Evolutionary conservation across 1,140 invertebrate species (phyloP).

Genomic region (Diachasma alloeum): DNA sequence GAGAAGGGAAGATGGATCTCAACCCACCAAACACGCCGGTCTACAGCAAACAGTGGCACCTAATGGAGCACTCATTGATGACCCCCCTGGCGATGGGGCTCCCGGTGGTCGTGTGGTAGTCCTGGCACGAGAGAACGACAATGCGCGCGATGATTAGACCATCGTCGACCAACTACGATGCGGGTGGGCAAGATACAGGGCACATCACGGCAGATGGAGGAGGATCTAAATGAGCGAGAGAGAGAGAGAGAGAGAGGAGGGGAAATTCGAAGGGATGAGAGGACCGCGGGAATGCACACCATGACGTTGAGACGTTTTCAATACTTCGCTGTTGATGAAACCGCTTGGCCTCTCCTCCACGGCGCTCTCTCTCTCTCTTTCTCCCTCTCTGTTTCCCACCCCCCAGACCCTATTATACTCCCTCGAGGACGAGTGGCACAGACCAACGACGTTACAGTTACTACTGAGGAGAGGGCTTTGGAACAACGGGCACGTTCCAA

Average conservation of each 20-base stretch:
- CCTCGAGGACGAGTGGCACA: no score
- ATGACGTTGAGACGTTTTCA: constrained; percentile 17
- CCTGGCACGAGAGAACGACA: constrained; percentile 31
- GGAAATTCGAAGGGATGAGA: background rate
- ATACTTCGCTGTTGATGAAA: constrained; percentile 27
- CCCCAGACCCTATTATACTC: background rate
- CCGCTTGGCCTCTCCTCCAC: background rate
- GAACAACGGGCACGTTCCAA: constrained; percentile 25
- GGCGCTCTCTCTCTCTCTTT: background rate
- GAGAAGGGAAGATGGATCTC: constrained; percentile 29
- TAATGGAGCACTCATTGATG: constrained; percentile 45
- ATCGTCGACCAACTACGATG: constrained; percentile 29
- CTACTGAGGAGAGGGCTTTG: background rate
- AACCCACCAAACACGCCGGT: constrained; percentile 26
- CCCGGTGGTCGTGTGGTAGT: background rate
- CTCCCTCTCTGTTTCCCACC: background rate
- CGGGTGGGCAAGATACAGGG: constrained; percentile 12
- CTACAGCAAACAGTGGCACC: constrained; percentile 40
- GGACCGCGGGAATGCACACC: background rate
- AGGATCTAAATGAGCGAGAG: background rate
- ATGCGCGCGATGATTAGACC: constrained; percentile 52
- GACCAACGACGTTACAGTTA: background rate
- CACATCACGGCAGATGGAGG: background rate
- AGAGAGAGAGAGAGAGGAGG: background rate
- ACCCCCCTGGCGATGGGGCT: background rate